Evolutionary conservation across 2,888 invertebrate species (phyloP).

Genomic region (Dermolepida albohirtum): DNA sequence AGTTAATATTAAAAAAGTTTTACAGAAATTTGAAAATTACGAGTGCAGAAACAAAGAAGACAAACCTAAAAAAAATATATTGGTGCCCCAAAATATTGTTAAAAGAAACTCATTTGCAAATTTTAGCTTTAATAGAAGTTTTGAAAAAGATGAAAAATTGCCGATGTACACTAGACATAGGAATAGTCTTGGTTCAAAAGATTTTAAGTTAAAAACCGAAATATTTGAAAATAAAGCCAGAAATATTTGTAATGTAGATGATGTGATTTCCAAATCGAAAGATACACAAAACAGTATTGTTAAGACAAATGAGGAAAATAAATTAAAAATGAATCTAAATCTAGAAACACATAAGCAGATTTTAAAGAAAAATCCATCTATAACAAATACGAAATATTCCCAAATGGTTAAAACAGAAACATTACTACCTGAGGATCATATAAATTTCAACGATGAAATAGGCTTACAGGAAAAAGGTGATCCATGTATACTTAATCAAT

Average conservation of each 20-base stretch:
- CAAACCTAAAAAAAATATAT: constrained; percentile 42
- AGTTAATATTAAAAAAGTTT: constrained; percentile 62
- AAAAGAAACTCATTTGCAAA: constrained; percentile 51
- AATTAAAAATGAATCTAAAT: too few species aligned
- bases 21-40: constrained; percentile 61
- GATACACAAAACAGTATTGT: too few species aligned
- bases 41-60: constrained; percentile 44
- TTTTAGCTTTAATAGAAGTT: constrained; percentile 48
- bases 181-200: constrained; percentile 38
- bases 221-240: constrained; percentile 37
- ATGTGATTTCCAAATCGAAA: too few species aligned
- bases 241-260: not conserved
- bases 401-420: too few species aligned
- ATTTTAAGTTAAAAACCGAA: constrained; percentile 39
- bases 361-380: too few species aligned
- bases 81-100: constrained; percentile 45
- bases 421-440: too few species aligned
- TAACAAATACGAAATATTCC: too few species aligned
- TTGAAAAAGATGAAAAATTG: constrained; percentile 45
- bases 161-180: constrained; percentile 22
- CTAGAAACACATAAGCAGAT: too few species aligned
- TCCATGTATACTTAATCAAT: too few species aligned
- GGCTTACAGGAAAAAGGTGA: too few species aligned
- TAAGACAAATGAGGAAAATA: too few species aligned
- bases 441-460: too few species aligned